phyloP scores from a whole-genome alignment of 2,113 vertebrate species.

The Perccottus glenii region DNA sequence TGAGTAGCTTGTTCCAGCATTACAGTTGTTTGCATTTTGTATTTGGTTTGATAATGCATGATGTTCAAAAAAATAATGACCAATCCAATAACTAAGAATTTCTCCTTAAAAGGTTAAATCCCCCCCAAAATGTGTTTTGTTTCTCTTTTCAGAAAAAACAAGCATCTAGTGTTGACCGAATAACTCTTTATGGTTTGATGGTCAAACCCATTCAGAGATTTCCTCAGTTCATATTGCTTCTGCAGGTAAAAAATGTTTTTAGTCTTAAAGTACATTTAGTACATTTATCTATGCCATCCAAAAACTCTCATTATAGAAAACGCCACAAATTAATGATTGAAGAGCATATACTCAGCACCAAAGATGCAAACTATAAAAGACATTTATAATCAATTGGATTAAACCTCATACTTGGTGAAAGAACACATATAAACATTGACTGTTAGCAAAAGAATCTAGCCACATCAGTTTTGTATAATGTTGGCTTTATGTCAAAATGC shows the following conservation, averaged over 20 bases:
- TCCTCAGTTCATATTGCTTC: slow-evolving; percentile 95
- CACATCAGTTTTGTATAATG: slow-evolving; percentile 37
- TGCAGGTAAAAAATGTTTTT: slow-evolving; percentile 85
- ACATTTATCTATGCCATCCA: neutral
- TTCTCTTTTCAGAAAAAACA: slow-evolving; percentile 85
- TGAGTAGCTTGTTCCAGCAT: too few relatives aligned
- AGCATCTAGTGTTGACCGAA: slow-evolving; percentile 88
- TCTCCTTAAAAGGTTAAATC: too few relatives aligned
- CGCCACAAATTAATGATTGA: slow-evolving; percentile 7
- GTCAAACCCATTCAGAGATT: slow-evolving; percentile 97
- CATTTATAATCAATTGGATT: slow-evolving; percentile 25
- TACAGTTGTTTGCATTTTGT: too few relatives aligned
- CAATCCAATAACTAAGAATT: too few relatives aligned
- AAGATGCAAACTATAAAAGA: slow-evolving; percentile 22
- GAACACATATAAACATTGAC: slow-evolving; percentile 1
- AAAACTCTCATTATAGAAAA: slow-evolving; percentile 17
- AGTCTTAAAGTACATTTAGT: too few relatives aligned
- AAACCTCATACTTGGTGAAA: slow-evolving; percentile 13
- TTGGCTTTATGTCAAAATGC: slow-evolving; percentile 26
- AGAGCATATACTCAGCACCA: neutral
- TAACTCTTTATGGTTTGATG: slow-evolving; percentile 95
- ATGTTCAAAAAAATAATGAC: too few relatives aligned
- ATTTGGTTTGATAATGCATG: too few relatives aligned
- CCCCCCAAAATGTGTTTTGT: neutral
- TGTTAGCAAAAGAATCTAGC: slow-evolving; percentile 28